Evolutionary conservation across 1,140 invertebrate genomes (phyloP).

Genomic region (Drosophila santomea): DNA sequence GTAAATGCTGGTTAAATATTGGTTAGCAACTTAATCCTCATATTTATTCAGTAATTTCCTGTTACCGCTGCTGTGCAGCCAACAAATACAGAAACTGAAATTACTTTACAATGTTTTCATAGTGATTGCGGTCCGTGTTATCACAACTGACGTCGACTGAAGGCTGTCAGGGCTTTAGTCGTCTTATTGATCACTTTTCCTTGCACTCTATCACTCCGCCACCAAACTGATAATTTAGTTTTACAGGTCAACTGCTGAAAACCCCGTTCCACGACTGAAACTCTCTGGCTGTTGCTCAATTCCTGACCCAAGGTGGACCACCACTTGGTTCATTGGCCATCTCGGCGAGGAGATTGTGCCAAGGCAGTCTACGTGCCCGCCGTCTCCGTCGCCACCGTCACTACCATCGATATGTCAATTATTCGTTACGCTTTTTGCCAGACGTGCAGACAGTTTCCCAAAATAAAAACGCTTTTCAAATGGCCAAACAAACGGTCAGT

Average conservation of each 20-base stretch:
- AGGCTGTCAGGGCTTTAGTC: constrained; percentile 14
- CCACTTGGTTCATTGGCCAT: constrained; percentile 37
- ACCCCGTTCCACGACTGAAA: constrained; percentile 3
- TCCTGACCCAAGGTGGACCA: constrained; percentile 30
- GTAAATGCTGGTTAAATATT: constrained; percentile 41
- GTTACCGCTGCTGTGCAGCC: constrained; percentile 4
- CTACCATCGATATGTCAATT: constrained; percentile 68
- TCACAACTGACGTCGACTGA: constrained; percentile 12
- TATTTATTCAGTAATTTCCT: constrained; percentile 32
- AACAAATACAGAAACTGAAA: constrained; percentile 15
- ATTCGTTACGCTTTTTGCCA: constrained; percentile 57
- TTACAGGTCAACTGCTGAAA: constrained; percentile 10
- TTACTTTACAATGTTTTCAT: constrained; percentile 26
- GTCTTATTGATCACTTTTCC: constrained; percentile 9
- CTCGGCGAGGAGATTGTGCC: constrained; percentile 29
- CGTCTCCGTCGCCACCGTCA: neutral
- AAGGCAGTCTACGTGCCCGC: constrained; percentile 38
- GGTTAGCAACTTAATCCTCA: constrained; percentile 37
- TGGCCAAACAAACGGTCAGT: constrained; percentile 30
- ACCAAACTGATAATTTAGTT: constrained; percentile 14
- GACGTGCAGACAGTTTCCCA: constrained; percentile 39
- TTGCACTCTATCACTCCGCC: neutral
- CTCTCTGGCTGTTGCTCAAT: constrained; percentile 14
- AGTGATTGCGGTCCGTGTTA: constrained; percentile 18
- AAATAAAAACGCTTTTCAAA: constrained; percentile 54